Percentiles rank a stretch among this genome's conserved stretches.
Evolutionary conservation across 2,113 vertebrate species (phyloP).

Genomic region (Nibea coibor): DNA sequence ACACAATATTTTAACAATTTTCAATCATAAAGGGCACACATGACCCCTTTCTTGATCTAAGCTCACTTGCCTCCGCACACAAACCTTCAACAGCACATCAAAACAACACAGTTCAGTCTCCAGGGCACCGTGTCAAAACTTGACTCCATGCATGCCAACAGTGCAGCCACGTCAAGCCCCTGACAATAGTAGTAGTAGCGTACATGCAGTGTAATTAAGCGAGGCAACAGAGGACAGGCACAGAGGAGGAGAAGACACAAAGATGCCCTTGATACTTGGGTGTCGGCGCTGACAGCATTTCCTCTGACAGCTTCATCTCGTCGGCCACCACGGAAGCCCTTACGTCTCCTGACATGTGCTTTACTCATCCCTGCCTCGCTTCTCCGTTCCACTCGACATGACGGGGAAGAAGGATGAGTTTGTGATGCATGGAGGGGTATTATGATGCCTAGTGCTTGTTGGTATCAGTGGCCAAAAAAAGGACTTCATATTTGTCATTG

Average conservation of each 20-base stretch:
- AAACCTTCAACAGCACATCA: slow-evolving; percentile 65
- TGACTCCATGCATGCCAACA: slow-evolving; percentile 70
- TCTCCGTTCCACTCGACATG: slow-evolving; percentile 57
- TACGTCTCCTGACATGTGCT: slow-evolving; percentile 82
- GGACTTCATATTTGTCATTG: neutral
- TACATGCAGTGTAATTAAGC: slow-evolving; percentile 76
- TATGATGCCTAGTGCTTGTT: slow-evolving; percentile 31
- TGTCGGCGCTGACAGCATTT: slow-evolving; percentile 80
- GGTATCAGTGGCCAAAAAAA: slow-evolving; percentile 23
- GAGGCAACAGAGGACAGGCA: slow-evolving; percentile 71
- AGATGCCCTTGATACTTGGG: slow-evolving; percentile 80
- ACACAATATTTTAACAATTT: slow-evolving; percentile 1
- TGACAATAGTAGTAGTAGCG: slow-evolving; percentile 69
- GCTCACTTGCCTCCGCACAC: slow-evolving; percentile 54
- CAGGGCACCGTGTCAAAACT: slow-evolving; percentile 76
- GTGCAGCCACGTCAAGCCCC: slow-evolving; percentile 74
- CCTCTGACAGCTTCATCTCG: slow-evolving; percentile 81
- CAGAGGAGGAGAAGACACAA: slow-evolving; percentile 60
- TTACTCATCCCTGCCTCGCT: slow-evolving; percentile 78
- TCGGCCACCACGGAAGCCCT: slow-evolving; percentile 65
- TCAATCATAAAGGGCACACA: slow-evolving; percentile 25
- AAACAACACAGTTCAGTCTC: slow-evolving; percentile 65
- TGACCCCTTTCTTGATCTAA: slow-evolving; percentile 29
- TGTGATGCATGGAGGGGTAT: slow-evolving; percentile 42
- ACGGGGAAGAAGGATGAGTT: slow-evolving; percentile 52